phyloP scores from a whole-genome alignment of 2,797 vertebrate genomes.

The Sebastes kiyomatsui region DNA sequence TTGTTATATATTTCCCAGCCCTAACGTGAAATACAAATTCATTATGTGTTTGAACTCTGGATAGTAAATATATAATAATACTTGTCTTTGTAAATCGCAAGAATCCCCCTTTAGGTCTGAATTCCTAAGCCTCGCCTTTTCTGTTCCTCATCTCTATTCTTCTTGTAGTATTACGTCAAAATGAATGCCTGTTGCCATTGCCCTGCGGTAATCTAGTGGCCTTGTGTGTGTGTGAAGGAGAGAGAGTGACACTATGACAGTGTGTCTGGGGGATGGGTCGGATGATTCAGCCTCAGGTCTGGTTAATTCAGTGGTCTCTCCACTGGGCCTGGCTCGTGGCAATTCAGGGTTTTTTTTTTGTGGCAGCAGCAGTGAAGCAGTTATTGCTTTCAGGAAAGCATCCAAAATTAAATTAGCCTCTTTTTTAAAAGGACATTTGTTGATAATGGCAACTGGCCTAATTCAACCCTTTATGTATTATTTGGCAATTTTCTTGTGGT shows the following conservation, averaged over 20 bases:
- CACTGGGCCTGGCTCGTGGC: conserved; percentile 70
- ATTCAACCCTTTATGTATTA: conserved; percentile 74
- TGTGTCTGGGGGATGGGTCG: conserved; percentile 72
- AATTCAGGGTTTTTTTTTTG: conserved; percentile 48
- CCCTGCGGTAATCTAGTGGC: conserved; percentile 66
- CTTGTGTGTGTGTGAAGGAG: conserved; percentile 28
- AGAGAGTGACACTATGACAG: conserved; percentile 72
- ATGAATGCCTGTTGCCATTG: conserved; percentile 73
- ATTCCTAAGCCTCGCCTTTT: conserved; percentile 21
- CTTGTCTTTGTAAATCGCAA: conserved; percentile 6
- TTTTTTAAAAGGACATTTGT: conserved; percentile 75
- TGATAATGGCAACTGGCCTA: conserved; percentile 76
- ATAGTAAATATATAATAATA: conserved; percentile 5
- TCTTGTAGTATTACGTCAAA: conserved; percentile 57
- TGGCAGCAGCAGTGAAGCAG: conserved; percentile 65
- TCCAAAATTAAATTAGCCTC: conserved; percentile 77
- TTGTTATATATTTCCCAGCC: background rate
- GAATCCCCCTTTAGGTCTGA: conserved; percentile 27
- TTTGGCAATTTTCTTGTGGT: conserved; percentile 73
- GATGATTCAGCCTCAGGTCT: conserved; percentile 77
- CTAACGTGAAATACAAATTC: background rate
- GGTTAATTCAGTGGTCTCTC: conserved; percentile 72
- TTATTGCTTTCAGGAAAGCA: conserved; percentile 72
- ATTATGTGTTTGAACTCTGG: conserved; percentile 15
- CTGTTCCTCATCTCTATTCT: conserved; percentile 40